Evolutionary conservation across 2,888 invertebrate genomes (phyloP), one percentile per base, ranked within the genome.

Genomic region (Cremastinae sp.): DNA sequence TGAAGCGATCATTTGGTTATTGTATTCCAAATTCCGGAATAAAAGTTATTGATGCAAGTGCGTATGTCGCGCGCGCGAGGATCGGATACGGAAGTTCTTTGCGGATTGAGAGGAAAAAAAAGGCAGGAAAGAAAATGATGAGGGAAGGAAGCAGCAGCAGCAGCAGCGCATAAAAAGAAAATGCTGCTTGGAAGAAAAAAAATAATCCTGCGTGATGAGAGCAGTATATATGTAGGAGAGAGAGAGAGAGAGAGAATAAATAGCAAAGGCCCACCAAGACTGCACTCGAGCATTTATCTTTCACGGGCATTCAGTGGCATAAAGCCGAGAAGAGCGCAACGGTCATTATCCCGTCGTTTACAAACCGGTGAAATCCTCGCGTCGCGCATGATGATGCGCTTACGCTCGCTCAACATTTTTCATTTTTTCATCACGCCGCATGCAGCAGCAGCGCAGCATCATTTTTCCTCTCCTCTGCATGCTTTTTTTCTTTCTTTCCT

Each of bases 21-120:
- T n/a, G n/a, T n/a, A n/a, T n/a, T n/a, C n/a, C 5, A 5, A 28
- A 28, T 28, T 28, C 28, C 28, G 2, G 28, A 28, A 28, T 3
- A 28, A 5, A 28, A 2, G 5, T 28, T 28, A 28, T 28, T 28
- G 5, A 28, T 28, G 2, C 28, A 28, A 28, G 28, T 5, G 28
- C 2, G 28, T 3, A 28, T 28, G 5, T 28, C 28, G 28, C 2
- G 5, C 2, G 28, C 72, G 72, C 41, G 43, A 49, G 51, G 74
- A 74, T 62, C 73, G 79, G 84, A 86, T 81, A 84, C 86, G 85
- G 86, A 86, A 86, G 85, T 66, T 43, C 54, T 56, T 36, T 45
- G 47, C 64, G 45, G 38, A 47, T 51, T 4, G 58, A 51, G 61
- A 9, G 43, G 43, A 73, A 62, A 74, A 64, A 74, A 74, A 47